phyloP scores from a whole-genome alignment of 2,113 vertebrate genomes.

The Pavo muticus region DNA sequence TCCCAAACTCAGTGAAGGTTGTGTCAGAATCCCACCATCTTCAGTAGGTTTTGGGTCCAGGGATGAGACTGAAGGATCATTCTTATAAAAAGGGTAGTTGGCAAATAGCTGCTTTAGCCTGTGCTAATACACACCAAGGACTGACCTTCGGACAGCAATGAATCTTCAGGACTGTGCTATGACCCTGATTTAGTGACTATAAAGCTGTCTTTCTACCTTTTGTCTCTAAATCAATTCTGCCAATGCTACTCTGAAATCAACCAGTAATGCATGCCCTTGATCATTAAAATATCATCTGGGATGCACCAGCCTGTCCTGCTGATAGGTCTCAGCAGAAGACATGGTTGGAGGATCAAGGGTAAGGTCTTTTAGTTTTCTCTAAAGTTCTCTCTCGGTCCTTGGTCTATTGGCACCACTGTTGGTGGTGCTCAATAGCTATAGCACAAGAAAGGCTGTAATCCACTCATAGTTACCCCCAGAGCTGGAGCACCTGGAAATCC shows the following conservation, averaged over 20 bases:
- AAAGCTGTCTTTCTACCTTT: neutral
- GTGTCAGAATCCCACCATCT: neutral
- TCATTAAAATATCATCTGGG: neutral
- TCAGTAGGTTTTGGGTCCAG: neutral
- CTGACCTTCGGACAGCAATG: neutral
- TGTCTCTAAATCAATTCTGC: neutral
- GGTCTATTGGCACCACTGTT: neutral
- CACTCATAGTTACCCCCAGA: conserved; percentile 81
- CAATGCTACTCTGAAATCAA: neutral
- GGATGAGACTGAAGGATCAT: neutral
- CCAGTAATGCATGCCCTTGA: neutral
- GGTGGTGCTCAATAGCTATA: too few species aligned
- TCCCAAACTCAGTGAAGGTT: neutral
- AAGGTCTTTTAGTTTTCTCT: neutral
- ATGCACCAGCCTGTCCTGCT: neutral
- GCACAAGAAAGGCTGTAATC: neutral
- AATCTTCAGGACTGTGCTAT: neutral
- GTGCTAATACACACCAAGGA: neutral
- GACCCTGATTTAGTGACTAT: neutral
- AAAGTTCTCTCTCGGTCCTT: neutral
- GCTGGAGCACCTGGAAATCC: conserved; percentile 86
- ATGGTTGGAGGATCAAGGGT: neutral
- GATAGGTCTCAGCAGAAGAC: neutral
- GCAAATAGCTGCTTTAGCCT: neutral
- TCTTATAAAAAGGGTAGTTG: neutral